phyloP scores from a whole-genome alignment of 2,888 invertebrate genomes.

The Lampropteryx suffumata region DNA sequence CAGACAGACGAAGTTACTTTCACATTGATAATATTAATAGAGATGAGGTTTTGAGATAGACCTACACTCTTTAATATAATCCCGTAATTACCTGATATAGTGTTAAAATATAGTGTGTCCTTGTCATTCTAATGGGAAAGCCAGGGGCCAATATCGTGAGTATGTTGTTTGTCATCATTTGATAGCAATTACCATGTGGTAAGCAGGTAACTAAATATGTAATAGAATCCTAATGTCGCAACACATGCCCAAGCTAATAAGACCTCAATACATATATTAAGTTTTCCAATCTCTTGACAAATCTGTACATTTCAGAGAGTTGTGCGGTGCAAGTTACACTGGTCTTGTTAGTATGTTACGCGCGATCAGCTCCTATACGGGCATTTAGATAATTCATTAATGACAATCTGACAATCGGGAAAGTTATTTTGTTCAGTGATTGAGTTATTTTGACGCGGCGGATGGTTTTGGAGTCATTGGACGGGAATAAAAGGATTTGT shows the following conservation, averaged over 20 bases:
- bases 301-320: constrained; percentile 22
- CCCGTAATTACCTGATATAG: too few relatives aligned
- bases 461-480: constrained; percentile 3
- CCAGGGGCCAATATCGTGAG: too few relatives aligned
- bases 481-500: not conserved
- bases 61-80: too few relatives aligned
- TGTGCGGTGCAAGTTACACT: constrained; percentile 17
- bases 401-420: constrained; percentile 41
- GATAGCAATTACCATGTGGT: not conserved
- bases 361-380: constrained; percentile 29
- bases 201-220: constrained; percentile 22
- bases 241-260: constrained; percentile 39
- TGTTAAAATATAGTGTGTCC: too few relatives aligned
- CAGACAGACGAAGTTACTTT: too few relatives aligned
- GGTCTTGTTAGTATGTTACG: constrained; percentile 19
- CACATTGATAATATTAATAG: too few relatives aligned
- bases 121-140: too few relatives aligned
- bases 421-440: constrained; percentile 31
- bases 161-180: too few relatives aligned
- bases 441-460: constrained; percentile 19
- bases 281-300: constrained; percentile 25
- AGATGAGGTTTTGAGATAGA: too few relatives aligned
- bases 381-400: constrained; percentile 28
- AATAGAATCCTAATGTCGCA: constrained; percentile 38
- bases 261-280: constrained; percentile 37